phyloP scores from a whole-genome alignment of 1,140 invertebrate species.

The Meloidogyne exigua region DNA sequence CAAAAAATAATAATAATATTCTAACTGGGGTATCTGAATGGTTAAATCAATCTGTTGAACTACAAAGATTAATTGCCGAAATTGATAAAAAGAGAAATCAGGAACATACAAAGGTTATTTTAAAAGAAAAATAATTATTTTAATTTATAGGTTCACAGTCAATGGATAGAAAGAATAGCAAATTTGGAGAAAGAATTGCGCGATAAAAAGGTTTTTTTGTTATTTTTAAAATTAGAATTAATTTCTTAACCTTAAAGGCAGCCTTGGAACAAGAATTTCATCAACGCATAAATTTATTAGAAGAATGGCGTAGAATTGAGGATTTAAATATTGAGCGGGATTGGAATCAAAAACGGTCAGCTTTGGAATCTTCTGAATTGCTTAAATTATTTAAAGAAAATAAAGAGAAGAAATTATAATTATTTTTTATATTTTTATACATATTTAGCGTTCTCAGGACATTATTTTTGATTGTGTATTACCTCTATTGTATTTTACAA shows the following conservation, averaged over 20 bases:
- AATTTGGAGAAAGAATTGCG: constrained; percentile 24
- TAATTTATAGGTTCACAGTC: background rate
- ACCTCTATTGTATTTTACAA: background rate
- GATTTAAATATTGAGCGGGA: constrained; percentile 18
- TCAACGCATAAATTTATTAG: constrained; percentile 9
- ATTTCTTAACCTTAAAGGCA: background rate
- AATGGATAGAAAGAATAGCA: constrained; percentile 12
- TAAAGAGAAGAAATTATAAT: background rate
- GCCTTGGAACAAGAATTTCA: constrained; percentile 20
- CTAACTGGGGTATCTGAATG: constrained; percentile 7
- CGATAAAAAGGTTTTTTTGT: constrained; percentile 5
- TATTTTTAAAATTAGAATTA: background rate
- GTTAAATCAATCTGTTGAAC: constrained; percentile 7
- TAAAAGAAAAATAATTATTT: no score
- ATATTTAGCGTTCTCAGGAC: background rate
- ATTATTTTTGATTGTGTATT: background rate
- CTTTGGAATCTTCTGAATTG: constrained; percentile 24
- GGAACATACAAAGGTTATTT: background rate
- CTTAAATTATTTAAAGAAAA: background rate
- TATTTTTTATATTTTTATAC: background rate
- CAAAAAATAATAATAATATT: constrained; percentile 15
- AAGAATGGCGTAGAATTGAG: constrained; percentile 13
- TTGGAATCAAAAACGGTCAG: constrained; percentile 23
- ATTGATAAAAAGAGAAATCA: constrained; percentile 11
- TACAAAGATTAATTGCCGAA: background rate